phyloP scores from a whole-genome alignment of 1,140 invertebrate species.

The Arion vulgaris region DNA sequence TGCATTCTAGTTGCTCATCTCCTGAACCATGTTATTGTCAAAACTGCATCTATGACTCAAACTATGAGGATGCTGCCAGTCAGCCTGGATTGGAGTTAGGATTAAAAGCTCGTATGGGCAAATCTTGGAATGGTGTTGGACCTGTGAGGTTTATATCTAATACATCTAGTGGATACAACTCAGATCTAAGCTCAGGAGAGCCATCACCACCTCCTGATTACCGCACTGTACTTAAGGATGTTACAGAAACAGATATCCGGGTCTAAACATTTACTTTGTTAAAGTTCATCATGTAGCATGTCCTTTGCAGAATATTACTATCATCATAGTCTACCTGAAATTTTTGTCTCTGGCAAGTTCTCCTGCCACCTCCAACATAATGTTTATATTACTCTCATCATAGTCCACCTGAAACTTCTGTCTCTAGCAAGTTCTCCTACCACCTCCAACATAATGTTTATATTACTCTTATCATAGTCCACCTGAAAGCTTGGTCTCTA shows the following conservation, averaged over 20 bases:
- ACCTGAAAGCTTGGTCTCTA: too few relatives aligned
- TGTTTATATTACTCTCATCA: too few relatives aligned
- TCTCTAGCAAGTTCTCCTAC: too few relatives aligned
- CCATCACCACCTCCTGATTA: slow-evolving; percentile 29
- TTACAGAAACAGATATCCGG: slow-evolving; percentile 29
- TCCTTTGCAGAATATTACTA: too few relatives aligned
- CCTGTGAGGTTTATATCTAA: background rate
- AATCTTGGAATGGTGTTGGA: slow-evolving; percentile 5
- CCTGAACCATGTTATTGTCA: background rate
- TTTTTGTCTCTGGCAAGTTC: too few relatives aligned
- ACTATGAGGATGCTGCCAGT: background rate
- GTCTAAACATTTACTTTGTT: slow-evolving; percentile 16
- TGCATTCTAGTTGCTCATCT: background rate
- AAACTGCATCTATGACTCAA: background rate
- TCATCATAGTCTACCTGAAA: too few relatives aligned
- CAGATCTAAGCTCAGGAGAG: slow-evolving; percentile 4
- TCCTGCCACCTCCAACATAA: too few relatives aligned
- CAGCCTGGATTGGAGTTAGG: background rate
- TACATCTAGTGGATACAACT: slow-evolving; percentile 29
- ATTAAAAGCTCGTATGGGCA: background rate
- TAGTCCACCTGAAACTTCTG: too few relatives aligned
- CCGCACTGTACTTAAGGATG: slow-evolving; percentile 20
- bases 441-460: too few relatives aligned
- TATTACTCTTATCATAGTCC: too few relatives aligned
- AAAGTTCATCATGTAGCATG: too few relatives aligned